Evolutionary conservation across 1,140 invertebrate genomes (phyloP).

Genomic region (Camponotus vicinus): DNA sequence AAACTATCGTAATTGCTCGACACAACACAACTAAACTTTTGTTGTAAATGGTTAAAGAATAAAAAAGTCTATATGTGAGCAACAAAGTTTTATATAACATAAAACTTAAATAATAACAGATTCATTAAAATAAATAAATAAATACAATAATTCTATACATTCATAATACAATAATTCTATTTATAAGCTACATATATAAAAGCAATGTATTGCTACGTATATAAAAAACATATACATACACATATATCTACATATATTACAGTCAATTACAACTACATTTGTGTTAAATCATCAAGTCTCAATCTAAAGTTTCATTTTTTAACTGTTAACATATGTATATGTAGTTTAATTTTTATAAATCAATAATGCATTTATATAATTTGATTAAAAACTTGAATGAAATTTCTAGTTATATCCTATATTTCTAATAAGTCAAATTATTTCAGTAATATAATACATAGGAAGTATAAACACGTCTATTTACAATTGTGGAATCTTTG

Average conservation of each 20-base stretch:
- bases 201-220: too few species aligned
- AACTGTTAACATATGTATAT: background rate
- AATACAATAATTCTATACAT: too few species aligned
- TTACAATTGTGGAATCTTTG: background rate
- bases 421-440: background rate
- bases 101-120: too few species aligned
- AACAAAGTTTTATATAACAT: too few species aligned
- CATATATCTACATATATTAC: too few species aligned
- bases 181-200: too few species aligned
- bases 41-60: too few species aligned
- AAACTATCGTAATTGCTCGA: background rate
- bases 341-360: constrained; percentile 10
- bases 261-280: too few species aligned
- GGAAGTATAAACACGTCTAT: background rate
- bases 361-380: background rate
- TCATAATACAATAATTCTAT: too few species aligned
- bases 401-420: background rate
- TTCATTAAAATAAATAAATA: too few species aligned
- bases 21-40: background rate
- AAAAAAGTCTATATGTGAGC: too few species aligned
- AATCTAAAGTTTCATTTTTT: constrained; percentile 13
- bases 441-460: background rate
- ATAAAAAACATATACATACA: too few species aligned
- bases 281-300: background rate
- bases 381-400: background rate